Conservation (phyloP, 2,888 invertebrate genomes). For the Leptodirus hochenwartii region DNA sequence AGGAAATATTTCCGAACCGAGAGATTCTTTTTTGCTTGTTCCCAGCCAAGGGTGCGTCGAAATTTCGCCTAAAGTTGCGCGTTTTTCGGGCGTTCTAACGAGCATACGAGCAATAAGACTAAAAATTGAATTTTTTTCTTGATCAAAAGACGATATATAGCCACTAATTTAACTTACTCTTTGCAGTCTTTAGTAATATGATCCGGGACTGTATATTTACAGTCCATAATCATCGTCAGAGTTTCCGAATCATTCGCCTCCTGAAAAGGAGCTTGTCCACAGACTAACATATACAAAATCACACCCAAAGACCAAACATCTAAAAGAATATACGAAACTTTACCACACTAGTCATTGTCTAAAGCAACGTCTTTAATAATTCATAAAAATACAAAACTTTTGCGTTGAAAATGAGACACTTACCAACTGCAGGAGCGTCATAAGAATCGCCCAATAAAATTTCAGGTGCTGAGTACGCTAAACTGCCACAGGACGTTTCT, state of each 20-base stretch:
- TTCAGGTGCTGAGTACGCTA: slow-evolving; percentile 98
- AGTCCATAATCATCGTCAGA: slow-evolving; percentile 98
- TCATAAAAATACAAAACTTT: neutral
- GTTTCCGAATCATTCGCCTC: slow-evolving; percentile 99
- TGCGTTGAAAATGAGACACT: slow-evolving; percentile 20
- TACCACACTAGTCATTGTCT: neutral
- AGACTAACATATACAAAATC: slow-evolving; percentile 95
- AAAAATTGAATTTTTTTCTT: slow-evolving; percentile 13
- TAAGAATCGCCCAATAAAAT: slow-evolving; percentile 96
- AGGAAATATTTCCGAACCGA: slow-evolving; percentile 41
- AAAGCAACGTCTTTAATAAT: neutral
- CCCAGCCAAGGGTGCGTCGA: slow-evolving; percentile 70
- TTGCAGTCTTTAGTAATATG: slow-evolving; percentile 77
- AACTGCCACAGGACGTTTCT: slow-evolving; percentile 94
- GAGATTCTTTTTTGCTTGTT: slow-evolving; percentile 28
- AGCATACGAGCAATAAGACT: slow-evolving; percentile 87
- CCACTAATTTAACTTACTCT: slow-evolving; percentile 43
- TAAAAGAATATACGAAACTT: slow-evolving; percentile 19
- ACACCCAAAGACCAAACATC: slow-evolving; percentile 99
- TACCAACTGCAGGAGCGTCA: slow-evolving; percentile 94
- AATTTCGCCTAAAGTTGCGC: slow-evolving; percentile 78
- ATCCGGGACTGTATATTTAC: slow-evolving; percentile 84
- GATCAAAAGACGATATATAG: neutral
- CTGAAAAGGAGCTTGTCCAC: slow-evolving; percentile 94
- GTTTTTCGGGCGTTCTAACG: slow-evolving; percentile 78